phyloP scores from a whole-genome alignment of 2,113 vertebrate species.

The Saimiri boliviensis region DNA sequence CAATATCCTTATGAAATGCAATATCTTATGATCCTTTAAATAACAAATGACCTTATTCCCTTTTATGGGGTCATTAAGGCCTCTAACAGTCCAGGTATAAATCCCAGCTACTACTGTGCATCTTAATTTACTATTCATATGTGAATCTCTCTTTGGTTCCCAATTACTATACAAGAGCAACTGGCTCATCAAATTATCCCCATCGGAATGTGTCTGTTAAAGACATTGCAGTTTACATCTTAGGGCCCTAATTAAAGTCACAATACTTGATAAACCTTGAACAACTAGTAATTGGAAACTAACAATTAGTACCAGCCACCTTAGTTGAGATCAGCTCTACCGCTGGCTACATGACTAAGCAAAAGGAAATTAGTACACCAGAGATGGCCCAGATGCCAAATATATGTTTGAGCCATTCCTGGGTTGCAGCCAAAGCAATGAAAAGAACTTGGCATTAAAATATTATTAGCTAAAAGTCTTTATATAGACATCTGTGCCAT shows the following conservation, averaged over 20 bases:
- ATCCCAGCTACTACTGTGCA: constrained; percentile 74
- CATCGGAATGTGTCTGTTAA: constrained; percentile 79
- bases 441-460: constrained; percentile 67
- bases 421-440: constrained; percentile 48
- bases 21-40: constrained; percentile 76
- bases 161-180: constrained; percentile 80
- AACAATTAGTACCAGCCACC: constrained; percentile 75
- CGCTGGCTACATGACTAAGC: constrained; percentile 70
- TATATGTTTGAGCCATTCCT: constrained; percentile 48
- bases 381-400: constrained; percentile 57
- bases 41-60: constrained; percentile 80
- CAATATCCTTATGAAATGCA: constrained; percentile 74
- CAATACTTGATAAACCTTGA: constrained; percentile 81
- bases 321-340: constrained; percentile 59
- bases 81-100: constrained; percentile 74
- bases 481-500: constrained; percentile 49
- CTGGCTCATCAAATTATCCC: constrained; percentile 82
- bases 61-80: constrained; percentile 79
- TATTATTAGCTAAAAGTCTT: constrained; percentile 67
- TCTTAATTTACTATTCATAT: constrained; percentile 82
- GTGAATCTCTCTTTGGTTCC: constrained; percentile 76
- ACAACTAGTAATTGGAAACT: constrained; percentile 81
- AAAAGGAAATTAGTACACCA: constrained; percentile 59
- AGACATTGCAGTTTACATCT: constrained; percentile 80
- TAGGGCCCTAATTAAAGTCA: constrained; percentile 83